Base-by-base conservation (phyloP, 2,113 vertebrate species). In the Alaudala cheleensis region DNA sequence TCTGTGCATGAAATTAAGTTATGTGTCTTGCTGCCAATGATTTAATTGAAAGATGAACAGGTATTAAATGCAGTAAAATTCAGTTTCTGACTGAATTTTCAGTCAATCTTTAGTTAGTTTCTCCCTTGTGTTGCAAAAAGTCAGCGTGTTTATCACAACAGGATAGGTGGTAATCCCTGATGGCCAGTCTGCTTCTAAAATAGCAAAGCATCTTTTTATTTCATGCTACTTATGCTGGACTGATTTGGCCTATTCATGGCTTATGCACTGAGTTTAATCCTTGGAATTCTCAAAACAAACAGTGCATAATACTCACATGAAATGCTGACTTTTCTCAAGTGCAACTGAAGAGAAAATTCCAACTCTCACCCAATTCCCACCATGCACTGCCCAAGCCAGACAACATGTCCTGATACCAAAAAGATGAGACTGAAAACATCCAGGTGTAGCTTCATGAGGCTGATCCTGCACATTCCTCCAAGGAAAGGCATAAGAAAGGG, bases 241-340 rank as follows among this genome's bases (percentile, higher is more conserved):
- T 78, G 93, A 42, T 82, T 93, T 95, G 91, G 86, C 64, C 71
- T 83, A 78, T 79, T 92, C 91, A 80, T 34, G 34, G 70, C 31
- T 97, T 96, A 93, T 1, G 40, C n/a, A 86, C 85, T 20, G 91
- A 45, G 15, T 74, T 91, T 93, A 96, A 97, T 94, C 83, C 90
- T 89, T 83, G 50, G 82, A 93, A 92, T 94, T 95, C 47, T 89
- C 90, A 66, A 95, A 95, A 92, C 70, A 92, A 90, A 65, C 73
- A 77, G 34, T 39, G 53, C 64, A 56, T 62, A 94, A 79, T 44
- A 49, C 71, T 89, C 50, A 71, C 45, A 78, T 17, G 37, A 45
- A 91, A 81, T 72, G 50, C 13, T 71, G 78, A 12, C 50, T 76
- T 67, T 91, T 71, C 24, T 61, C 44, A 82, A 88, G 67, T 50